Evolutionary conservation across 30 jellyfish, hydroid and myxozoan species (phyloP).

Genomic region (Aurelia coerulea): DNA sequence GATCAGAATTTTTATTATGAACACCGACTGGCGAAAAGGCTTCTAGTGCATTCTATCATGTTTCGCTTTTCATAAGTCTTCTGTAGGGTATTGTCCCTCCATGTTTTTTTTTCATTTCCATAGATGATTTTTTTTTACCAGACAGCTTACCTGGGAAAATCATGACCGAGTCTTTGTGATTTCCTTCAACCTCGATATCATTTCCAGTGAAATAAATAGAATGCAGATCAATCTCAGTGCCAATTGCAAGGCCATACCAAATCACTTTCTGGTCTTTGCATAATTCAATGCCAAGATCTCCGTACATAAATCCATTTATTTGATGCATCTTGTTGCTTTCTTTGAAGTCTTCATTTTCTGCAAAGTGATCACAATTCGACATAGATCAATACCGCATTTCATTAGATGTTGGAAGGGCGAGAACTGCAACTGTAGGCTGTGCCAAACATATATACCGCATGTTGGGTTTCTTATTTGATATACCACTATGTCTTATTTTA

Average conservation of each 20-base stretch:
- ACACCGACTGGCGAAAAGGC: no score
- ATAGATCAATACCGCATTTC: no score
- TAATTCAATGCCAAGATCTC: conserved; percentile 42
- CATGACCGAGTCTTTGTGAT: conserved; percentile 53
- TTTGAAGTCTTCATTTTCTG: conserved; percentile 61
- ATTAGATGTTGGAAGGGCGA: no score
- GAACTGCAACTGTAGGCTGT: no score
- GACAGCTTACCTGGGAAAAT: conserved; percentile 62
- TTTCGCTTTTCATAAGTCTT: no score
- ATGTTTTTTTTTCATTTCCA: no score
- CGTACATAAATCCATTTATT: conserved; percentile 68
- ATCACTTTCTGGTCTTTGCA: conserved; percentile 55
- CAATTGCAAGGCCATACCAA: conserved; percentile 58
- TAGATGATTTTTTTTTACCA: not conserved
- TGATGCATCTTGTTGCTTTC: conserved; percentile 81
- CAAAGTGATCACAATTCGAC: not conserved
- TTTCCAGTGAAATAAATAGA: conserved; percentile 54
- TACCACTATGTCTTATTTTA: no score
- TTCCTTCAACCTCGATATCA: conserved; percentile 56
- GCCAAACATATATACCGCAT: no score
- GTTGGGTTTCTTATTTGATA: no score
- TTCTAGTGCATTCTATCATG: no score
- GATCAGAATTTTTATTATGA: no score
- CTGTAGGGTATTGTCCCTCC: no score
- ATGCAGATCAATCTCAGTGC: conserved; percentile 65